Base-by-base conservation (phyloP, 1,140 invertebrate species). In the Bicyclus anynana region DNA sequence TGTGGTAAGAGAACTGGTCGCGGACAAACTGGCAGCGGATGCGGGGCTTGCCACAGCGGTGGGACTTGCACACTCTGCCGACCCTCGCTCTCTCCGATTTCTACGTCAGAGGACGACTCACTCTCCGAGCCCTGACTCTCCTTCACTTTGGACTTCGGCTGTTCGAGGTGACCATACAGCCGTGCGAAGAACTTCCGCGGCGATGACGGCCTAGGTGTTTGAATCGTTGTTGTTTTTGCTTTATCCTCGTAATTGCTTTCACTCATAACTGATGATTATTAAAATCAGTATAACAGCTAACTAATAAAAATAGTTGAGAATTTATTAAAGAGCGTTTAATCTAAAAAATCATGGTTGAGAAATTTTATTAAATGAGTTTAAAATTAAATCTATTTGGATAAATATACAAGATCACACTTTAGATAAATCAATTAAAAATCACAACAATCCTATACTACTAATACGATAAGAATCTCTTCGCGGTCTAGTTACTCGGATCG, bases 101-200 rank as follows among this genome's bases (percentile, higher is more conserved):
- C 88, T 5, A 89, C 77, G 58, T 89, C 88, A n/a, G 88, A 89
- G 14, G 80, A 88, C 0, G 88, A 88, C 33, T 84, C 84, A 55
- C 81, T 84, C 5, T 75, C 79, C 5, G 70, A 76, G n/a, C 59
- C 62, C 14, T 64, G 56, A 18, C 21, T 54, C 6, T 65, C 62
- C 5, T 52, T 65, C 27, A 52, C 59, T 66, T 71, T 69, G 26
- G 48, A 47, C 42, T 68, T 62, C 3, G 59, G 51, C 29, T 83
- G 69, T 46, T 93, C 93, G 1, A 93, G 77, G 53, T 93, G 90
- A 0, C 92, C 93, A 51, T 93, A 94, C 10, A 94, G 77, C 23
- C 92, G 83, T 5, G 92, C 91, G 64, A 94, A 94, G 75, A 94
- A 94, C 65, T 91, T 90, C 23, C 92, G 77, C 12, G 92, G 93